Evolutionary conservation across 2,113 vertebrate genomes (phyloP), one percentile per base, ranked within the genome.

Genomic region (Lethenteron reissneri): DNA sequence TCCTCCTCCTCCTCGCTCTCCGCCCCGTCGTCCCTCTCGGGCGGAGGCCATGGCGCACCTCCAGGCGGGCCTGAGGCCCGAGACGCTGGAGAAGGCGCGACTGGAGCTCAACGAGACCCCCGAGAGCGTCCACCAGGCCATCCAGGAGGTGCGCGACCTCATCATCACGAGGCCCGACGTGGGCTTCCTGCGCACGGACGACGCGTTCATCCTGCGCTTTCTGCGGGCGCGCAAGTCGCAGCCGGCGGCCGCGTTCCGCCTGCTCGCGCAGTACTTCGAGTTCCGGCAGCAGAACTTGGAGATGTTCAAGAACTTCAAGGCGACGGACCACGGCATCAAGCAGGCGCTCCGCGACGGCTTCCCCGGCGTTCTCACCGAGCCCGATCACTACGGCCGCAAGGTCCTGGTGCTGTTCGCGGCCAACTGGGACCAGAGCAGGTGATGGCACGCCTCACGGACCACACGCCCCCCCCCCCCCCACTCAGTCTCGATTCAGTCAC

Each of bases 351-450:
- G 95, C 80, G 94, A 97, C 57, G 94, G 94, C 4, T 97, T 97
- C 74, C 94, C 94, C 0, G 94, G 94, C 0, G 94, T 95, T 70
- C 84, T 97, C 58, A 87, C 91, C 76, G 92, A 97, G 70, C 81
- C 95, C 81, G 94, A 97, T 83, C 83, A 90, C 79, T 92, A 91
- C 25, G 94, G 94, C 76, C 83, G 94, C 81, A 96, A 92, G 76
- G 96, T 97, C 70, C 81, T 97, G 64, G 89, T 97, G 19, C 86
- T 97, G 69, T 97, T 97, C 21, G 94, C 94, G 41, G 90, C 94
- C 77, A 97, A 97, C 84, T 97, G 94, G 94, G 94, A 97, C 80
- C 94, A 97, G 82, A 97, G 89, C 94, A 97, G 94, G 94, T 96
- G 88, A n/a, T 68, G 41, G 41, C 41, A 41, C 41, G 41, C 41